Conservation (phyloP, 1,140 invertebrate genomes). For the Halictus rubicundus region DNA sequence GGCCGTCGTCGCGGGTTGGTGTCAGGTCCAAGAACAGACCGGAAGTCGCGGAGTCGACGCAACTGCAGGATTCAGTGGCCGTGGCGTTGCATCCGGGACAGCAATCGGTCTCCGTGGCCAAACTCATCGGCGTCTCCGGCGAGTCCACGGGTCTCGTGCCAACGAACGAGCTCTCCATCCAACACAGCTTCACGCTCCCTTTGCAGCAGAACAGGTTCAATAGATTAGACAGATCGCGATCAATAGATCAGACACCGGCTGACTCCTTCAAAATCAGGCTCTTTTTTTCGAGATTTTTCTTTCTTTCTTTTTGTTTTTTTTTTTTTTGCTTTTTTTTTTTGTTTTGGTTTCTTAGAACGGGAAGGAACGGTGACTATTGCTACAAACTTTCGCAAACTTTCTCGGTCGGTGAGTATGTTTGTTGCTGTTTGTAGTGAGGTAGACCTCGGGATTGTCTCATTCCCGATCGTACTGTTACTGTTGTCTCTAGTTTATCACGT, state of each 20-base stretch:
- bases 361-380: no score
- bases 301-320: no score
- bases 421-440: no score
- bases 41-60: constrained; percentile 73
- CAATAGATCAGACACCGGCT: not conserved
- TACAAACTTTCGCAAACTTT: no score
- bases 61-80: constrained; percentile 74
- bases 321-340: no score
- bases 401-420: no score
- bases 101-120: constrained; percentile 81
- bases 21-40: constrained; percentile 76
- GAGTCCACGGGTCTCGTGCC: constrained; percentile 91
- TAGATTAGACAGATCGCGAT: constrained; percentile 26
- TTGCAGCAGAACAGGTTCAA: constrained; percentile 59
- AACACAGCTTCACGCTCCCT: constrained; percentile 84
- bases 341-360: no score
- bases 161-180: constrained; percentile 95
- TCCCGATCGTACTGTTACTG: no score
- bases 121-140: constrained; percentile 88
- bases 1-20: constrained; percentile 69
- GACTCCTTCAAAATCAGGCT: not conserved
- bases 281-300: no score
- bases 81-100: constrained; percentile 73
- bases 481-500: no score
- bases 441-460: no score